Evolutionary conservation across 2,113 vertebrate genomes (phyloP), one percentile per base, ranked within the genome.

Genomic region (Gopherus evgoodei): DNA sequence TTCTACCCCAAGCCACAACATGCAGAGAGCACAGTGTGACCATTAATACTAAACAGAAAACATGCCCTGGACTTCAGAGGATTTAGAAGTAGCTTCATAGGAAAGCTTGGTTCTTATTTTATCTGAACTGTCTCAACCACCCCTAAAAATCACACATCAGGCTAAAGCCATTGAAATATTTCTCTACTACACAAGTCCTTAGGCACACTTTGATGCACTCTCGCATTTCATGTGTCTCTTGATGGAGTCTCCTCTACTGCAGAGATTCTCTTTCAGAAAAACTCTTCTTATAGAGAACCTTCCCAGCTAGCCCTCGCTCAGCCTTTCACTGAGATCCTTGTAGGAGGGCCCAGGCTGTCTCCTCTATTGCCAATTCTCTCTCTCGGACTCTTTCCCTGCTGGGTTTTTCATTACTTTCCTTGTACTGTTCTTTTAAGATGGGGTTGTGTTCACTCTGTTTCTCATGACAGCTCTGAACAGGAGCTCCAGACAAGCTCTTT

Each of bases 1-100:
- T 94, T 87, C 75, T n/a, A 83, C 21, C 13, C 50, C 78, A 86
- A 86, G 50, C 54, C 14, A 19, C 72, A 90, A 91, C 88, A 78
- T 25, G 50, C 24, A 24, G 50, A 81, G 50, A 81, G 83, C 24
- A 21, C 10, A 87, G 35, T 27, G 4, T 1, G 22, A 6, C 29
- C 50, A 85, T 11, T 75, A 81, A 24, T 0, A 5, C 62, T 44
- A 81, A 90, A 85, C 4, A 89, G 59, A 17, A 88, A 56, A 89
- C 78, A 84, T 85, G 3, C 72, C 35, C 56, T 16, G 53, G 52
- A 1, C 85, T 76, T 91, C 80, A 57, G 49, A 49, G 12, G 1
- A 4, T 85, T 91, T 79, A 90, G 80, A 94, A 89, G 27, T 47
- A 47, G 19, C 29, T 86, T 85, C 83, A 19, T 5, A 93, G 57